Base-by-base conservation (phyloP, 2,113 vertebrate species). In the Meleagris gallopavo region DNA sequence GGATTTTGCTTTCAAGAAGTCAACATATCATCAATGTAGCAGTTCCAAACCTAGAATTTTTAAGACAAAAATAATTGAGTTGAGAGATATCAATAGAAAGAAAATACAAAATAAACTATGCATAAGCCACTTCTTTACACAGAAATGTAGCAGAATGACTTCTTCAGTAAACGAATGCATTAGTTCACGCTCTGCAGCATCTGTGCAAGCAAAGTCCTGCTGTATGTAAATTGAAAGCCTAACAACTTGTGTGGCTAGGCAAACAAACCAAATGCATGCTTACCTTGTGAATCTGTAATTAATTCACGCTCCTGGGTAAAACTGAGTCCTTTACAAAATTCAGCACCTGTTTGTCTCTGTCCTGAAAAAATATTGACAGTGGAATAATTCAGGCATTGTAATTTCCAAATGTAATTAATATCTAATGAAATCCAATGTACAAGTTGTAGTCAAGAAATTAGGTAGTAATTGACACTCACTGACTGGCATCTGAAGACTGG, bases 201-300 rank as follows among this genome's bases (percentile, higher is more conserved):
- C 84, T 91, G 78, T 85, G 78, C 71, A 89, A 92, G 91, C 29
- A 50, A 92, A 92, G 86, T 88, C 73, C 81, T 91, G 72, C 82
- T 95, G 78, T 83, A 94, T 91, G 89, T 76, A 95, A 93, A 95
- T 86, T 32, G 32, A 55, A 88, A 69, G 75, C 82, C 50, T 88
- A 85, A 78, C 85, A 86, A 91, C 75, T 92, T 88, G 89, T 91
- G 82, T 86, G 82, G 91, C 70, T 94, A 78, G 77, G 80, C 73
- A 96, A 96, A 90, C 48, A 94, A 81, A 74, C 83, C 83, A 86
- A 83, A 88, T 77, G 57, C 32, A 78, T 64, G 45, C 60, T 74
- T 83, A 80, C 50, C 43, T 88, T 77, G 32, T 67, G 83, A 91
- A 95, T 86, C 50, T 50, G 21, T 57, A 86, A 93, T 95, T 77